Percentiles rank a stretch among this genome's conserved stretches.
Evolutionary conservation across 2,888 invertebrate genomes (phyloP).

Genomic region (Ochropacha duplaris): DNA sequence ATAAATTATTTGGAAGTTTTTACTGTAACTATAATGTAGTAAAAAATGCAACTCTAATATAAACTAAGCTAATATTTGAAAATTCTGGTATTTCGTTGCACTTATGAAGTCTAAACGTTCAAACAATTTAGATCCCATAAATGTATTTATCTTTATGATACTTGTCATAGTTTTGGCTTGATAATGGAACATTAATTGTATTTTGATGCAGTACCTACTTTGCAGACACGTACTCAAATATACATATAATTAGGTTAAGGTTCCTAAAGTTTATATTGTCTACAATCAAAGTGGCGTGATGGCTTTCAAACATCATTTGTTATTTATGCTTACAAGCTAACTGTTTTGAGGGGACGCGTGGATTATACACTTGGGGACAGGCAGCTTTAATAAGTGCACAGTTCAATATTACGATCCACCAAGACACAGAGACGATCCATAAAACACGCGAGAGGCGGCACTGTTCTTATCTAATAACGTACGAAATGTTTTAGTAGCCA

Average conservation of each 20-base stretch:
- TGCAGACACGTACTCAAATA: conserved; percentile 29
- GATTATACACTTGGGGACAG: background rate
- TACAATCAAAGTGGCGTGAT: conserved; percentile 65
- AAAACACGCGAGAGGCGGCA: conserved; percentile 15
- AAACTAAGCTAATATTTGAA: background rate
- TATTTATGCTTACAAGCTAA: conserved; percentile 49
- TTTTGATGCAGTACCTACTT: conserved; percentile 5
- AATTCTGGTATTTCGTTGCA: background rate
- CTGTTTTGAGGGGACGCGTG: conserved; percentile 25
- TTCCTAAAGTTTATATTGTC: conserved; percentile 54
- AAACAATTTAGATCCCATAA: background rate
- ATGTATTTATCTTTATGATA: background rate
- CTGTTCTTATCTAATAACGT: conserved; percentile 24
- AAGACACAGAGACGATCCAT: conserved; percentile 19
- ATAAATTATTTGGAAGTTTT: background rate
- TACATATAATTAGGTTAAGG: conserved; percentile 47
- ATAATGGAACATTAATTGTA: background rate
- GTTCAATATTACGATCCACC: conserved; percentile 9
- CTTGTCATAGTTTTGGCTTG: background rate
- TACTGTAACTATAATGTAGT: background rate
- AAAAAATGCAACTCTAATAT: background rate
- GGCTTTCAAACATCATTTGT: conserved; percentile 58
- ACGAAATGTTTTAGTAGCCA: conserved; percentile 20
- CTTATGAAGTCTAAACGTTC: background rate
- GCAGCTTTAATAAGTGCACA: background rate